Conservation (phyloP, 1,140 invertebrate genomes). For the Hermatobates lingyangjiaoensis region DNA sequence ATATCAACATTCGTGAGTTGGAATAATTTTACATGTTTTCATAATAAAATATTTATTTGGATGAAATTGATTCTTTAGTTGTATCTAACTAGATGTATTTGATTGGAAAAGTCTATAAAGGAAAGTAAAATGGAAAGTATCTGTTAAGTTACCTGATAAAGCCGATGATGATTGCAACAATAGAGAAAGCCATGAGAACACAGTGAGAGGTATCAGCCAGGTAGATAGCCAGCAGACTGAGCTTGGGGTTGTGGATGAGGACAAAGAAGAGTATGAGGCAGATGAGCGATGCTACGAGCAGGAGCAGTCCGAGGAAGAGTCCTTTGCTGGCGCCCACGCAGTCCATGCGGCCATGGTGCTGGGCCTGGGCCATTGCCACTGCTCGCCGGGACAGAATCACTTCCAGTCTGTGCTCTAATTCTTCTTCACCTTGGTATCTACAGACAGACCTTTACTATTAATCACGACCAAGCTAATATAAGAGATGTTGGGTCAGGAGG, state of each 20-base stretch:
- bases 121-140: no score
- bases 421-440: constrained; percentile 57
- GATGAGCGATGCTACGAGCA: constrained; percentile 76
- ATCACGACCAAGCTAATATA: no score
- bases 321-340: constrained; percentile 84
- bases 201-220: constrained; percentile 79
- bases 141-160: constrained; percentile 31
- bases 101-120: no score
- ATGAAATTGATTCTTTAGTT: no score
- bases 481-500: no score
- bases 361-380: constrained; percentile 60
- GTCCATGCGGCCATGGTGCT: constrained; percentile 62
- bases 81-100: no score
- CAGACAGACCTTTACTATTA: constrained; percentile 17
- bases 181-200: constrained; percentile 64
- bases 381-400: constrained; percentile 64
- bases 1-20: no score
- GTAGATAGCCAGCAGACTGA: constrained; percentile 67
- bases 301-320: constrained; percentile 77
- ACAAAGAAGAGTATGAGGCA: constrained; percentile 89
- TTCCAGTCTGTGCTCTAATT: constrained; percentile 64
- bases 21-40: no score
- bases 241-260: constrained; percentile 59
- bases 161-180: constrained; percentile 73
- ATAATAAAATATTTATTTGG: no score